phyloP scores from a whole-genome alignment of 2,113 vertebrate species.

The Aramus guarauna region DNA sequence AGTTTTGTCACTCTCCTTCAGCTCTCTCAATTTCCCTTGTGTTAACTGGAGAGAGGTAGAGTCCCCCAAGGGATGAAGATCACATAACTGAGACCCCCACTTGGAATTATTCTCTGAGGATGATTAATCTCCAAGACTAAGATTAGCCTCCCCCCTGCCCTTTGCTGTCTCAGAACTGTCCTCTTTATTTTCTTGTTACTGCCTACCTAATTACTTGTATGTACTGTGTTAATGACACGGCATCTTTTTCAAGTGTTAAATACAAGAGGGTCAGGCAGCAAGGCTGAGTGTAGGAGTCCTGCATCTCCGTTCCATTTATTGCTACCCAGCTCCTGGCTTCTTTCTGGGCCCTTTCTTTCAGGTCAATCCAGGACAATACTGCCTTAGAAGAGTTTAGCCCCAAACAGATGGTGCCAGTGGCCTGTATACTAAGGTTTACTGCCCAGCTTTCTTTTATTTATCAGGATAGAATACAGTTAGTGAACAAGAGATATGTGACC shows the following conservation, averaged over 20 bases:
- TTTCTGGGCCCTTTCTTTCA: not conserved
- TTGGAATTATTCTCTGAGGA: not conserved
- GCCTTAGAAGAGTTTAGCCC: not conserved
- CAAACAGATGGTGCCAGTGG: not conserved
- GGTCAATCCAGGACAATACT: not conserved
- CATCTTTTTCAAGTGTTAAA: not conserved
- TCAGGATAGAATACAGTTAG: not conserved
- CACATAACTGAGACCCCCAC: not conserved
- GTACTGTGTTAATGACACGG: not conserved
- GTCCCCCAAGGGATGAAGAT: not conserved
- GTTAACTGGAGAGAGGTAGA: not conserved
- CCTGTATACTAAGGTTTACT: not conserved
- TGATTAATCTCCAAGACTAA: not conserved
- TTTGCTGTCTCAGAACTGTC: not conserved
- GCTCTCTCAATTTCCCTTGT: not conserved
- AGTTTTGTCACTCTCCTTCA: not conserved
- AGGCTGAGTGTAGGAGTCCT: accelerated
- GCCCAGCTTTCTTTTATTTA: not conserved
- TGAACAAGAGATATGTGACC: not conserved
- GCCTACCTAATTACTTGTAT: not conserved
- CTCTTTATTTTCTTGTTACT: not conserved
- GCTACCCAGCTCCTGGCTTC: not conserved
- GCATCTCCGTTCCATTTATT: not conserved
- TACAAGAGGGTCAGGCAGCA: not conserved
- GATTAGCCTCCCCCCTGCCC: not conserved